Percentiles rank a stretch among this genome's conserved stretches.
These are phyloP conservation scores for Bicyclus anynana DNA, from an alignment of 1,140 invertebrate species.

Conservation along the genomic window DNA sequence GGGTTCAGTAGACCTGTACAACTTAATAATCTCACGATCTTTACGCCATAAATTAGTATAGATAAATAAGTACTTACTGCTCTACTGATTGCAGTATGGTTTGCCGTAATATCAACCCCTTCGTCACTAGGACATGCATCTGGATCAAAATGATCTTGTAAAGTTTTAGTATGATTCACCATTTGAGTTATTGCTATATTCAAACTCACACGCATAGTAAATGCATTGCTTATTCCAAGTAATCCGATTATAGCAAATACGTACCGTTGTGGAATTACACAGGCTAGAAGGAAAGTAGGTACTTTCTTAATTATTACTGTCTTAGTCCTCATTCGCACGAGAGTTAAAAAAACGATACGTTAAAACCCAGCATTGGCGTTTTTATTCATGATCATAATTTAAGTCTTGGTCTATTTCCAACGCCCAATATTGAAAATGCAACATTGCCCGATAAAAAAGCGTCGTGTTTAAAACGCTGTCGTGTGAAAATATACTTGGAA, in stretches of 20 bases:
- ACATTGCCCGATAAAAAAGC: too few relatives aligned
- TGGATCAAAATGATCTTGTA: slow-evolving; percentile 25
- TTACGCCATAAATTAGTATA: too few relatives aligned
- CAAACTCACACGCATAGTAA: slow-evolving; percentile 90
- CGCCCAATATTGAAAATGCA: too few relatives aligned
- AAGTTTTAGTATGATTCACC: slow-evolving; percentile 66
- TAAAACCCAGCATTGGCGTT: not conserved
- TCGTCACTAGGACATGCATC: slow-evolving; percentile 38
- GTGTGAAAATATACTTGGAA: too few relatives aligned
- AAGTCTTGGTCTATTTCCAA: too few relatives aligned
- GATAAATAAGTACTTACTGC: too few relatives aligned
- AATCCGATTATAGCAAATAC: slow-evolving; percentile 90
- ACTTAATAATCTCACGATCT: too few relatives aligned
- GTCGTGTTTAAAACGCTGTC: too few relatives aligned
- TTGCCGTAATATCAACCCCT: slow-evolving; percentile 20
- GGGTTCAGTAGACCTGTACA: too few relatives aligned
- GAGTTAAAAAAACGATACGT: too few relatives aligned
- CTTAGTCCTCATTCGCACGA: too few relatives aligned
- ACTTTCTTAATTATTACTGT: not conserved
- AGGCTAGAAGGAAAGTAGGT: slow-evolving; percentile 62
- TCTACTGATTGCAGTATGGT: slow-evolving; percentile 23
- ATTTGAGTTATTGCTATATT: slow-evolving; percentile 94
- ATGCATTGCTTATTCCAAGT: slow-evolving; percentile 87
- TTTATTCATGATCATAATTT: too few relatives aligned
- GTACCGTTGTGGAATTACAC: slow-evolving; percentile 82